These are phyloP conservation scores for Scortum barcoo DNA, from an alignment of 2,113 vertebrate genomes.

Conservation along the genomic window DNA sequence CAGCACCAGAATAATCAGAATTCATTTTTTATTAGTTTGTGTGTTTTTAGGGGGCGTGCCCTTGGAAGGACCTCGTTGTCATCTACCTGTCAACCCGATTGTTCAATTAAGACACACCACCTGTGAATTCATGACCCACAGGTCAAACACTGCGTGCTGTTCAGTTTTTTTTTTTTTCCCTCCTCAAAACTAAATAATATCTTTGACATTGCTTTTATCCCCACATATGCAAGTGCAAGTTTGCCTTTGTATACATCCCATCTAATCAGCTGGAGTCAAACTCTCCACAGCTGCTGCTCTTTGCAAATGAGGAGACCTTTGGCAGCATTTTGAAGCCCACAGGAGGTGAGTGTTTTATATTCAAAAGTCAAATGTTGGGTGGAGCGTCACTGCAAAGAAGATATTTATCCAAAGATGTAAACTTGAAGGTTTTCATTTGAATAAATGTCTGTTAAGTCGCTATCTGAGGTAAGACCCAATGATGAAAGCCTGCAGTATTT, in stretches of 20 bases:
- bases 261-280: background rate
- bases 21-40: background rate
- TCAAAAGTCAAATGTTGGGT: background rate
- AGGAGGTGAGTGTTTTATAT: constrained; percentile 22
- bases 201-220: background rate
- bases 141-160: background rate
- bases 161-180: background rate
- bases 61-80: background rate
- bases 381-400: too few species aligned
- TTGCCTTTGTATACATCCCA: background rate
- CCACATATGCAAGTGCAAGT: background rate
- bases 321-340: background rate
- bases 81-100: constrained; percentile 17
- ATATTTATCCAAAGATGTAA: too few species aligned
- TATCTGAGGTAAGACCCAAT: too few species aligned
- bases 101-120: background rate
- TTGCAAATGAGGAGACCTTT: background rate
- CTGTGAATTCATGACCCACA: background rate
- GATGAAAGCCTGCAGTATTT: too few species aligned
- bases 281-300: constrained; percentile 7
- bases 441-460: too few species aligned
- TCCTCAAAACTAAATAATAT: too few species aligned
- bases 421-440: too few species aligned
- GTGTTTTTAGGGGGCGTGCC: background rate
- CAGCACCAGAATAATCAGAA: too few species aligned